Conservation (phyloP, 2,113 vertebrate species). For the Gambusia holbrooki region DNA sequence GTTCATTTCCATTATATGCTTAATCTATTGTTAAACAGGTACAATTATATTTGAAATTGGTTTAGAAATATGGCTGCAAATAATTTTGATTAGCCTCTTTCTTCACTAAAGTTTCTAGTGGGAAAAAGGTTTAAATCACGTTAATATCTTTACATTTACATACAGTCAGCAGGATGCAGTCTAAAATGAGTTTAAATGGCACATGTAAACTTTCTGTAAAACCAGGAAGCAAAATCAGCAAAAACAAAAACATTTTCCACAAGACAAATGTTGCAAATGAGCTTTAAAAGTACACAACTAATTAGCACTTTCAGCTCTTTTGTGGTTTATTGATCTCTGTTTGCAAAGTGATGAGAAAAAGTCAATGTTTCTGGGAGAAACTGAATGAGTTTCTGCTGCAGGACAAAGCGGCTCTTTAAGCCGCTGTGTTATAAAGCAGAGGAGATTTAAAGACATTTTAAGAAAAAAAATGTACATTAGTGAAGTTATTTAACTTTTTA, state of each 20-base stretch:
- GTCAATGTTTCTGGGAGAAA: not conserved
- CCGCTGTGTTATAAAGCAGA: not conserved
- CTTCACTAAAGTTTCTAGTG: no score
- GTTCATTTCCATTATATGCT: no score
- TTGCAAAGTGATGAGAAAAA: slow-evolving; percentile 1
- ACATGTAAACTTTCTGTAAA: not conserved
- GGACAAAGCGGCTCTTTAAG: not conserved
- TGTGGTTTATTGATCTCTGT: slow-evolving; percentile 17
- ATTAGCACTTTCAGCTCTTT: slow-evolving; percentile 31
- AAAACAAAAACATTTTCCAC: not conserved
- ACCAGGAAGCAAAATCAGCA: slow-evolving; percentile 3
- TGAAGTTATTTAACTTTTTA: not conserved
- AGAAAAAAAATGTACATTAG: not conserved
- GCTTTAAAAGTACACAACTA: not conserved
- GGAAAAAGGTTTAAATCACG: no score
- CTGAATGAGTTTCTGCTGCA: slow-evolving; percentile 8
- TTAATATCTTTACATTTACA: no score
- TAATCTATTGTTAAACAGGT: no score
- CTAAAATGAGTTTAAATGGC: no score
- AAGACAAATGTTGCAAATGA: slow-evolving; percentile 14
- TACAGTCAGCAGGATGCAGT: no score
- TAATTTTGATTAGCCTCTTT: no score
- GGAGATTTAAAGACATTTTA: not conserved
- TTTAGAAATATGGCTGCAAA: no score
- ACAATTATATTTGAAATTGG: no score